Evolutionary conservation across 2,797 vertebrate genomes (phyloP).

Genomic region (Sphenodon punctatus): DNA sequence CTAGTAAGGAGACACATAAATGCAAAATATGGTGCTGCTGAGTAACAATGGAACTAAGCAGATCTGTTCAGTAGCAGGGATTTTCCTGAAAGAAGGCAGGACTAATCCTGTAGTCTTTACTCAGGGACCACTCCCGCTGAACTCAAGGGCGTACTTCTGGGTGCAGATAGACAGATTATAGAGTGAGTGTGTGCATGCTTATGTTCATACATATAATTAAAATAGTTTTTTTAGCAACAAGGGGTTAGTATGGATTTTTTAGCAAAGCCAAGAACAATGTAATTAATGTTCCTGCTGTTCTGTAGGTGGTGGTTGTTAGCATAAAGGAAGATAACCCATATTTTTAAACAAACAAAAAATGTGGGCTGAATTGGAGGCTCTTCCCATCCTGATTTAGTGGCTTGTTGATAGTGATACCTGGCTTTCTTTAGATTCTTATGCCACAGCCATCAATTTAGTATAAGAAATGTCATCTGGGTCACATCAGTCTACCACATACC

Average conservation of each 20-base stretch:
- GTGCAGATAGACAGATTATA: not conserved
- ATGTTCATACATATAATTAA: not conserved
- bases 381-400: not conserved
- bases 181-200: not conserved
- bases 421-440: too few relatives aligned
- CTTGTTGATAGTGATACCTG: too few relatives aligned
- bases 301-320: not conserved
- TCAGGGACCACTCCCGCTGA: not conserved
- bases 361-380: not conserved
- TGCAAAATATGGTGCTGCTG: not conserved
- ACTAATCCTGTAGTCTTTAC: not conserved
- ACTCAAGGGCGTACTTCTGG: not conserved
- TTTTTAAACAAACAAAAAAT: conserved; percentile 1
- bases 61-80: not conserved
- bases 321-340: not conserved
- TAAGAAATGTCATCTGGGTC: too few relatives aligned
- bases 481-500: too few relatives aligned
- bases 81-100: not conserved
- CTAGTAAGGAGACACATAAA: not conserved
- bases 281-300: not conserved
- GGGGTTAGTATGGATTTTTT: not conserved
- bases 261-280: not conserved
- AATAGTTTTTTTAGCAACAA: not conserved
- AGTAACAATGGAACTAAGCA: not conserved
- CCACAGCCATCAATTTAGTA: too few relatives aligned